phyloP scores from a whole-genome alignment of 2,113 vertebrate species.

The Zosterops pallidus region DNA sequence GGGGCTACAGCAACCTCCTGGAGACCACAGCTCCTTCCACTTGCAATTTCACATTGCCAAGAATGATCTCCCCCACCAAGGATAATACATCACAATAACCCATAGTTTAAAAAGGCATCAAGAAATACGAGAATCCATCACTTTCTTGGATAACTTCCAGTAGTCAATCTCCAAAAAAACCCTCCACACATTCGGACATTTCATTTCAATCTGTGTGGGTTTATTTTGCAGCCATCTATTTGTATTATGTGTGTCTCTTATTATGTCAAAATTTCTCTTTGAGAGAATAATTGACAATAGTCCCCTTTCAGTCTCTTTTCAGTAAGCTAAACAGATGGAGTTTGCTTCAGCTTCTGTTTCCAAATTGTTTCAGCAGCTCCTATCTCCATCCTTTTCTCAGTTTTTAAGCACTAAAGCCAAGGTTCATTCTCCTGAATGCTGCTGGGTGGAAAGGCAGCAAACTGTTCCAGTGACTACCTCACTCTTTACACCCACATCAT shows the following conservation, averaged over 20 bases:
- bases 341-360: background rate
- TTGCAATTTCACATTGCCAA: background rate
- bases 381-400: background rate
- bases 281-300: constrained; percentile 2
- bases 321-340: background rate
- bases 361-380: background rate
- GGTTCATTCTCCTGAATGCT: background rate
- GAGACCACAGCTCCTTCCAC: background rate
- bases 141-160: background rate
- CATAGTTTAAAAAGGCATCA: background rate
- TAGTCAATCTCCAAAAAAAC: background rate
- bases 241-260: background rate
- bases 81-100: background rate
- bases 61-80: background rate
- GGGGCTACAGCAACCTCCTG: background rate
- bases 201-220: background rate
- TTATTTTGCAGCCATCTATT: background rate
- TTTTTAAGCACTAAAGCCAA: background rate
- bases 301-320: background rate
- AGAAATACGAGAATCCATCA: background rate
- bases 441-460: background rate
- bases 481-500: background rate
- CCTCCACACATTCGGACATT: background rate
- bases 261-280: background rate
- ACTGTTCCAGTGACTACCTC: background rate